Evolutionary conservation across 2,888 invertebrate species (phyloP).

Genomic region (Standfussiana lucernea): DNA sequence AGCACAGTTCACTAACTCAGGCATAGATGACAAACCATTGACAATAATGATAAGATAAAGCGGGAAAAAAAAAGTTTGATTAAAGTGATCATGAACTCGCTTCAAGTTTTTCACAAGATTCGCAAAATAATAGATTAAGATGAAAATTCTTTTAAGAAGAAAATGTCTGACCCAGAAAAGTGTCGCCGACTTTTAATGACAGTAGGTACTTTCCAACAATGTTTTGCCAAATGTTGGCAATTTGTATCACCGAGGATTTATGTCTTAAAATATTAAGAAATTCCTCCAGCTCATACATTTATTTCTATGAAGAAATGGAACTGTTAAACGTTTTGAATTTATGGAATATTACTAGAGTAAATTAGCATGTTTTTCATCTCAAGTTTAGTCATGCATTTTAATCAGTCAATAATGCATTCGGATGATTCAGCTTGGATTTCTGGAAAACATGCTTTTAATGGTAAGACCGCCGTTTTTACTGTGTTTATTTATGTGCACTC

Average conservation of each 20-base stretch:
- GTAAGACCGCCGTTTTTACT: slow-evolving; percentile 7
- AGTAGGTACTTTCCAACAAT: slow-evolving; percentile 40
- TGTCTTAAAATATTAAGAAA: slow-evolving; percentile 47
- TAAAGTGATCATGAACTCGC: slow-evolving; percentile 22
- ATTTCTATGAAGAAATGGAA: slow-evolving; percentile 16
- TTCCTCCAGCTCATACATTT: slow-evolving; percentile 35
- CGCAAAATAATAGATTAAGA: slow-evolving; percentile 30
- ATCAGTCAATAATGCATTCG: slow-evolving; percentile 25
- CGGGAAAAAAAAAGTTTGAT: slow-evolving; percentile 28
- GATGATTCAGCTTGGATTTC: slow-evolving; percentile 10
- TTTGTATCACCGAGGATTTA: slow-evolving; percentile 48
- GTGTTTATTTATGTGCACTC: slow-evolving; percentile 33
- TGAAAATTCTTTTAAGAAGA: slow-evolving; percentile 36
- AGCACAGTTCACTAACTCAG: slow-evolving; percentile 40
- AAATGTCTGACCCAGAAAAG: slow-evolving; percentile 58
- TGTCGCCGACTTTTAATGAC: slow-evolving; percentile 62
- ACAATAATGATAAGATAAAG: slow-evolving; percentile 31
- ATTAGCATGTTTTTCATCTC: neutral
- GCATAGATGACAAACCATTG: slow-evolving; percentile 21
- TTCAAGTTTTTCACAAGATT: slow-evolving; percentile 44
- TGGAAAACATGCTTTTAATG: slow-evolving; percentile 17
- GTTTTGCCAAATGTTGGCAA: slow-evolving; percentile 58
- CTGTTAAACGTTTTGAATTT: slow-evolving; percentile 16
- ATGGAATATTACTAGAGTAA: neutral
- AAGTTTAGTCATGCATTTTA: slow-evolving; percentile 9